phyloP scores from a whole-genome alignment of 2,113 vertebrate genomes.

The Oncorhynchus nerka region DNA sequence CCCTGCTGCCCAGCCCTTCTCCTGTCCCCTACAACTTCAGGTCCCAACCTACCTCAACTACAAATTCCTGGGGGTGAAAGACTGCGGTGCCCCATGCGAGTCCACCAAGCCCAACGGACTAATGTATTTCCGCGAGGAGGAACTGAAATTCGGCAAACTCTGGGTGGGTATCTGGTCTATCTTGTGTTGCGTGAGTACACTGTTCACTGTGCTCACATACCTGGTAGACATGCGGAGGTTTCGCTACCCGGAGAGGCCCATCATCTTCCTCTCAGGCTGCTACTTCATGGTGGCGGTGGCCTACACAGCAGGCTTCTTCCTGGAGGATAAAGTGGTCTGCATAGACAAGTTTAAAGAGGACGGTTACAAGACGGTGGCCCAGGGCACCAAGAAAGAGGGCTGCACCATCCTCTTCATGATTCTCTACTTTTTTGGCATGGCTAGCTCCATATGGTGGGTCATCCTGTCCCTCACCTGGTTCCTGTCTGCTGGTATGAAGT shows the following conservation, averaged over 20 bases:
- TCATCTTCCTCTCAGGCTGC: slow-evolving; percentile 92
- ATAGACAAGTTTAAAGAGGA: slow-evolving; percentile 82
- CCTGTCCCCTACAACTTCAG: slow-evolving; percentile 86
- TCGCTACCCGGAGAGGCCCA: slow-evolving; percentile 88
- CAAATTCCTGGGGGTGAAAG: slow-evolving; percentile 84
- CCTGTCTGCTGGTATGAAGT: slow-evolving; percentile 91
- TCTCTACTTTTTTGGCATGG: slow-evolving; percentile 93
- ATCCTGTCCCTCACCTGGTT: slow-evolving; percentile 92
- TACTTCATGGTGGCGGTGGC: slow-evolving; percentile 93
- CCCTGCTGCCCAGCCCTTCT: slow-evolving; percentile 68
- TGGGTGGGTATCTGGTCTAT: slow-evolving; percentile 89
- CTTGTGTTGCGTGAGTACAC: slow-evolving; percentile 85
- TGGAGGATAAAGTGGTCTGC: slow-evolving; percentile 87
- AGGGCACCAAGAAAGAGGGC: slow-evolving; percentile 89
- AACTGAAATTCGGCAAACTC: slow-evolving; percentile 83
- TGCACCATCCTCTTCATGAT: slow-evolving; percentile 93
- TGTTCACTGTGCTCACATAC: slow-evolving; percentile 90
- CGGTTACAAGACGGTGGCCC: slow-evolving; percentile 85
- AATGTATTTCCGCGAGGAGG: slow-evolving; percentile 89
- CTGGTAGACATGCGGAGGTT: slow-evolving; percentile 87
- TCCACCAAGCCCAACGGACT: slow-evolving; percentile 79
- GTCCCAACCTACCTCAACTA: slow-evolving; percentile 88
- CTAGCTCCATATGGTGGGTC: slow-evolving; percentile 94
- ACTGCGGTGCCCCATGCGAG: slow-evolving; percentile 93
- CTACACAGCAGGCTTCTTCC: slow-evolving; percentile 81